A percentile compares a stretch with the other conserved stretches of the same genome.
These are phyloP conservation scores for Erebia palarica DNA, from an alignment of 2,888 invertebrate species.

Conservation along the genomic window DNA sequence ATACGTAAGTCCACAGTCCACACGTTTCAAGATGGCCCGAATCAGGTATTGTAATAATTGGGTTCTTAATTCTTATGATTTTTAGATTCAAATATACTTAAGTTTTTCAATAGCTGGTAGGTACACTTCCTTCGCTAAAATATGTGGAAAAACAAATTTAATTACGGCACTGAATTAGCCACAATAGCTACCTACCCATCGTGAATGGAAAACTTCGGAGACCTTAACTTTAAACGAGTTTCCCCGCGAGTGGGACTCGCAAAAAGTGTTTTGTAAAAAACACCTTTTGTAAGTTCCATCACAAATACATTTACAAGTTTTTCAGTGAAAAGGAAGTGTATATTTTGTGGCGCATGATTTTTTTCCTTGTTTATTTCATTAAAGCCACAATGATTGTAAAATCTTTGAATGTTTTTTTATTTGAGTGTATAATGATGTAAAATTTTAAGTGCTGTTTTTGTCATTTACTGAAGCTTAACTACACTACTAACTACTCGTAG, in stretches of 20 bases:
- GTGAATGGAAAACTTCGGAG: constrained; percentile 69
- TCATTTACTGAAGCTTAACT: too few species aligned
- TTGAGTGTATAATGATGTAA: background rate
- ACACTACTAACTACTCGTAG: too few species aligned
- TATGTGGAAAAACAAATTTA: constrained; percentile 72
- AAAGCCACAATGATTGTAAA: background rate
- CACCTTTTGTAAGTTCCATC: constrained; percentile 46
- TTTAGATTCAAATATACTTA: too few species aligned
- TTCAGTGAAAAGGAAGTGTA: constrained; percentile 35
- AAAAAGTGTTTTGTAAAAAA: constrained; percentile 58
- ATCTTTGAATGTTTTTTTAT: background rate
- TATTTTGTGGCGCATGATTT: constrained; percentile 29
- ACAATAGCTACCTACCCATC: constrained; percentile 69
- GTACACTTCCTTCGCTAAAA: constrained; percentile 60
- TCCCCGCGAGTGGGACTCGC: constrained; percentile 54
- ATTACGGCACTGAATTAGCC: constrained; percentile 77
- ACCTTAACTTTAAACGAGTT: constrained; percentile 69
- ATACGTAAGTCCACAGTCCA: too few species aligned
- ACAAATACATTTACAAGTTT: constrained; percentile 40
- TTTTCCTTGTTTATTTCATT: constrained; percentile 10
- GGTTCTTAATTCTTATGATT: too few species aligned
- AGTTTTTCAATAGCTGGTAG: background rate
- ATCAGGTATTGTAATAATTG: too few species aligned
- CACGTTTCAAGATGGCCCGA: too few species aligned
- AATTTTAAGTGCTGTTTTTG: background rate